Evolutionary conservation across 2,113 vertebrate species (phyloP).

Genomic region (Coregonus clupeaformis): DNA sequence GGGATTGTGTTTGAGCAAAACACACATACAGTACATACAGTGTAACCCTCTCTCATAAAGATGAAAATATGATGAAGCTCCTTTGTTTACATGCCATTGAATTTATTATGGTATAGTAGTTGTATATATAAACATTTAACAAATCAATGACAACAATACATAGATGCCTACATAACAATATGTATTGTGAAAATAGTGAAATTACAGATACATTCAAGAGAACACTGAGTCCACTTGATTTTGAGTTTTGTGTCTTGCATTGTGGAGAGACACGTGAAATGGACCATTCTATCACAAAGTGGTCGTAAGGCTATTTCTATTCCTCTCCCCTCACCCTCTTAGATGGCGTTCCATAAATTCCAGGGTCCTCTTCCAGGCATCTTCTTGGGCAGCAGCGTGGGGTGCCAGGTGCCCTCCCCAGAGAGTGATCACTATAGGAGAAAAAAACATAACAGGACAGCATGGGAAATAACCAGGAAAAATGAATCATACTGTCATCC

Average conservation of each 20-base stretch:
- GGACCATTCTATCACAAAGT: background rate
- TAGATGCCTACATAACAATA: background rate
- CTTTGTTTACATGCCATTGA: background rate
- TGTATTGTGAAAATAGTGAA: background rate
- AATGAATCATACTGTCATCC: too few relatives aligned
- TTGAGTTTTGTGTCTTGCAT: background rate
- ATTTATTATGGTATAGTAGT: background rate
- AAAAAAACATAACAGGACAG: background rate
- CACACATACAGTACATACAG: background rate
- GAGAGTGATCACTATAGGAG: conserved; percentile 46
- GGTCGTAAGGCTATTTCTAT: background rate
- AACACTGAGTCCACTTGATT: background rate
- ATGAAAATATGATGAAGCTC: too few relatives aligned
- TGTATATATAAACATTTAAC: background rate
- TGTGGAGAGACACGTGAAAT: background rate
- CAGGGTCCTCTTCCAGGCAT: conserved; percentile 64
- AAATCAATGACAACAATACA: background rate
- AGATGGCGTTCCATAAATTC: conserved; percentile 57
- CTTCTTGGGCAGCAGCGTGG: conserved; percentile 67
- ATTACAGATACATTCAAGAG: background rate
- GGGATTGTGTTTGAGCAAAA: background rate
- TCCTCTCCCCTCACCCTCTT: conserved; percentile 39
- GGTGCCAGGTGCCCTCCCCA: conserved; percentile 61
- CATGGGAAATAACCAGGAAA: background rate
- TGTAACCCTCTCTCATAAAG: background rate